A percentile compares a stretch with the other conserved stretches of the same genome.
phyloP scores from a whole-genome alignment of 1,140 invertebrate species.

The Drosophila pallidifrons region DNA sequence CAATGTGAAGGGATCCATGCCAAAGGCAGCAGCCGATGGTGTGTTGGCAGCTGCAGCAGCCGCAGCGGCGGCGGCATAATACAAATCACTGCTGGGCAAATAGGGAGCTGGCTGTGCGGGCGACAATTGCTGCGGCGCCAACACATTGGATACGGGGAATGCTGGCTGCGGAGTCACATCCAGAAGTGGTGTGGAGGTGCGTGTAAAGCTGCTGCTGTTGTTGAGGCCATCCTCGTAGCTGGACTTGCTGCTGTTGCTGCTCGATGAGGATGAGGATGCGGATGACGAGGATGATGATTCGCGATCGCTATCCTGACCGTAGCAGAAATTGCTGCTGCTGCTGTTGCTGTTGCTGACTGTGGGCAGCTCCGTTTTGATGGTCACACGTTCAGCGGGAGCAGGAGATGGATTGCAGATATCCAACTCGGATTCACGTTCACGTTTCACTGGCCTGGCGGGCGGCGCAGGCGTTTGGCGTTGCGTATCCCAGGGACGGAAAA shows the following conservation, averaged over 20 bases:
- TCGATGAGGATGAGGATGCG: slow-evolving; percentile 4
- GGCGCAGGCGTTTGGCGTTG: slow-evolving; percentile 61
- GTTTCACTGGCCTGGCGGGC: slow-evolving; percentile 56
- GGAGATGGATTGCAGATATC: background rate
- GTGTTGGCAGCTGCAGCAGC: slow-evolving; percentile 53
- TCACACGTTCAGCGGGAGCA: slow-evolving; percentile 20
- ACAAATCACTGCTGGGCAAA: slow-evolving; percentile 65
- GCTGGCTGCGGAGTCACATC: slow-evolving; percentile 56
- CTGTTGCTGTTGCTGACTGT: slow-evolving; percentile 44
- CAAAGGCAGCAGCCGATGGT: slow-evolving; percentile 56
- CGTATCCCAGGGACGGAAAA: slow-evolving; percentile 84
- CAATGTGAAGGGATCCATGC: slow-evolving; percentile 77
- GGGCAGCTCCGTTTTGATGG: slow-evolving; percentile 59
- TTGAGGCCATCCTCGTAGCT: slow-evolving; percentile 72
- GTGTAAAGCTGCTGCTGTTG: slow-evolving; percentile 69
- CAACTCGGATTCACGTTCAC: slow-evolving; percentile 45
- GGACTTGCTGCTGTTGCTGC: slow-evolving; percentile 58
- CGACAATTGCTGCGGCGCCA: slow-evolving; percentile 50
- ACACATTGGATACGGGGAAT: slow-evolving; percentile 29
- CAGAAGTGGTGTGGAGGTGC: slow-evolving; percentile 62
- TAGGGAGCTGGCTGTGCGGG: slow-evolving; percentile 48
- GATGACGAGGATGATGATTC: slow-evolving; percentile 61
- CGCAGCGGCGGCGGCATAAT: slow-evolving; percentile 70
- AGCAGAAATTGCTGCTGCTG: slow-evolving; percentile 45
- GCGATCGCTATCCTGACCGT: slow-evolving; percentile 68